These are phyloP conservation scores for Nanorana parkeri DNA, from an alignment of 2,113 vertebrate genomes.

Conservation along the genomic window DNA sequence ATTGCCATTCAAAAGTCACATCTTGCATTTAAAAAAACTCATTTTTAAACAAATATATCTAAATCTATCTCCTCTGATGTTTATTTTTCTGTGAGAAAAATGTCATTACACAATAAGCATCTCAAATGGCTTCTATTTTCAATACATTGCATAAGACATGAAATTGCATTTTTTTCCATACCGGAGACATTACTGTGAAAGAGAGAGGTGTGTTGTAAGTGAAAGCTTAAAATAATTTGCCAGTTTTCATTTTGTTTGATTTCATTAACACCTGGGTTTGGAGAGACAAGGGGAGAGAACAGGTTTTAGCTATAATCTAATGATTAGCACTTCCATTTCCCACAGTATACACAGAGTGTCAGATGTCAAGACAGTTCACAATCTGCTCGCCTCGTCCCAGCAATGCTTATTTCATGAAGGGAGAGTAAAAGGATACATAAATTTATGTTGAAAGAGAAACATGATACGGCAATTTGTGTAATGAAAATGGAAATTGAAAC, in stretches of 20 bases:
- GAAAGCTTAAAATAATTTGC: constrained; percentile 79
- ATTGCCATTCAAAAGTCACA: too few species aligned
- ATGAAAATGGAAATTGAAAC: constrained; percentile 56
- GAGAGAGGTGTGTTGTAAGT: constrained; percentile 86
- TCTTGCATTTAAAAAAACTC: neutral
- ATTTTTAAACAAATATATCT: neutral
- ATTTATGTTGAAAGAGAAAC: constrained; percentile 58
- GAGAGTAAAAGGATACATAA: constrained; percentile 61
- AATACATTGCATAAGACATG: constrained; percentile 73
- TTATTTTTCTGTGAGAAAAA: constrained; percentile 20
- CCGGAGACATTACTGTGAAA: constrained; percentile 87
- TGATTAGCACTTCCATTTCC: constrained; percentile 74
- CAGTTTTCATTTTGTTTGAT: constrained; percentile 82
- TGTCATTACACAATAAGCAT: neutral
- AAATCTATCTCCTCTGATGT: neutral
- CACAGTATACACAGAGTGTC: constrained; percentile 72
- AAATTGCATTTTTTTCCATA: constrained; percentile 85
- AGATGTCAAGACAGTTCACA: constrained; percentile 71
- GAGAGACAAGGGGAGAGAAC: constrained; percentile 75
- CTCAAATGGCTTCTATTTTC: constrained; percentile 63
- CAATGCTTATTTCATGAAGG: constrained; percentile 64
- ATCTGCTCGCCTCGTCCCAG: constrained; percentile 48
- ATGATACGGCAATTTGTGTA: constrained; percentile 54
- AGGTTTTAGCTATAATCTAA: constrained; percentile 81
- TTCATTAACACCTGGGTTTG: constrained; percentile 95